Conservation (phyloP, 2,888 invertebrate genomes). For the Phortica magna region DNA sequence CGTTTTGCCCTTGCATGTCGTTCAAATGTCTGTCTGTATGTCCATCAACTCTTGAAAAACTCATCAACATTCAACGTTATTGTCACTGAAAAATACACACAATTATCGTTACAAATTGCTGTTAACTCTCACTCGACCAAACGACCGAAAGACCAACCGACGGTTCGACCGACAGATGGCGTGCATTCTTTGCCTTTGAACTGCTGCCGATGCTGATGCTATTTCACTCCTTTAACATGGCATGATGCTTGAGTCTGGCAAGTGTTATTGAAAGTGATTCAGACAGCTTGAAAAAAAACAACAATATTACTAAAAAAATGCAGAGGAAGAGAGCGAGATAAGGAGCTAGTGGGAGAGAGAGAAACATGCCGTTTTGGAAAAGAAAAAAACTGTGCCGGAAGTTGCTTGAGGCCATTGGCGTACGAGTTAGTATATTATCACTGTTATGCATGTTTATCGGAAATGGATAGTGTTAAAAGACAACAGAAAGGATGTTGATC, state of each 20-base stretch:
- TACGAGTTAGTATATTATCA: constrained; percentile 38
- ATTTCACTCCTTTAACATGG: constrained; percentile 26
- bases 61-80: constrained; percentile 70
- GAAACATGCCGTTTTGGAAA: constrained; percentile 23
- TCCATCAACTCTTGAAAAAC: constrained; percentile 59
- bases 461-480: constrained; percentile 13
- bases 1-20: not conserved
- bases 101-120: constrained; percentile 70
- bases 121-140: constrained; percentile 57
- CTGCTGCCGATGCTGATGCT: not conserved
- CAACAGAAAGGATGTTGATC: constrained; percentile 2
- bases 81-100: constrained; percentile 70
- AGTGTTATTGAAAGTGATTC: constrained; percentile 61
- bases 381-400: constrained; percentile 65
- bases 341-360: constrained; percentile 6
- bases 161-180: no score
- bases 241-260: constrained; percentile 52
- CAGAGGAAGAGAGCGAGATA: constrained; percentile 36
- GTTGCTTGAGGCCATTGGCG: constrained; percentile 64
- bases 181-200: no score
- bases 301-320: constrained; percentile 48
- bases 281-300: constrained; percentile 48
- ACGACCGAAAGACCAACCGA: not conserved
- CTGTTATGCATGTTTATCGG: constrained; percentile 33
- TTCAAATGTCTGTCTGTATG: constrained; percentile 31